These are phyloP conservation scores for Pithys albifrons DNA, from an alignment of 2,113 vertebrate species.

Conservation along the genomic window DNA sequence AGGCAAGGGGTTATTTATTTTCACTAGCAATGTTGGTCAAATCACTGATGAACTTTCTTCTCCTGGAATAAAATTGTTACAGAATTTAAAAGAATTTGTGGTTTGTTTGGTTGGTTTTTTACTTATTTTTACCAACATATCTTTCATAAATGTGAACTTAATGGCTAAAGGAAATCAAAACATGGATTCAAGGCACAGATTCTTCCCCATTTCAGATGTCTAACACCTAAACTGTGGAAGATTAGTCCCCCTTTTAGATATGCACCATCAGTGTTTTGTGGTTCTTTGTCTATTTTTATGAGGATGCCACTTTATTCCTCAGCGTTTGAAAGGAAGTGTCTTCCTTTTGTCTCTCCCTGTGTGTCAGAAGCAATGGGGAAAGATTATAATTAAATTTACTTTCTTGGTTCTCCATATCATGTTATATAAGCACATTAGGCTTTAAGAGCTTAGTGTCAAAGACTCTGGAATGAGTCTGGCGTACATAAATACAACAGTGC, in stretches of 20 bases:
- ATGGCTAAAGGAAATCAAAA: neutral
- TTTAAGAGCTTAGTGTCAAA: slow-evolving; percentile 50
- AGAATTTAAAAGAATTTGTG: neutral
- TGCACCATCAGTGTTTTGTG: neutral
- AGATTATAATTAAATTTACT: slow-evolving; percentile 43
- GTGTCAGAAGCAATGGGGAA: neutral
- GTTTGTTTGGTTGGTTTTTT: neutral
- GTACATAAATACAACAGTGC: neutral
- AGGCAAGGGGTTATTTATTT: neutral
- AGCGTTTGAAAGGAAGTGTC: neutral
- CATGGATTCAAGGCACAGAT: neutral
- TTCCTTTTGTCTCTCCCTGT: neutral
- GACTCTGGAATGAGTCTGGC: neutral
- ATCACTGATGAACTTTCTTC: neutral
- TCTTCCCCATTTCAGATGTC: neutral
- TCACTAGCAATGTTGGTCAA: neutral
- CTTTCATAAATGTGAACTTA: neutral
- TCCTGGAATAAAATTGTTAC: neutral
- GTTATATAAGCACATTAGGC: slow-evolving; percentile 45
- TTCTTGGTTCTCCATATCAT: neutral
- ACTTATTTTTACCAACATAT: neutral
- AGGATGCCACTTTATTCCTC: neutral
- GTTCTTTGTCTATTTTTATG: neutral
- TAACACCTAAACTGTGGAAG: neutral
- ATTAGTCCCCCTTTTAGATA: neutral